These are phyloP conservation scores for Rhynchonycteris naso DNA, from an alignment of 2,797 vertebrate species.

Conservation along the genomic window DNA sequence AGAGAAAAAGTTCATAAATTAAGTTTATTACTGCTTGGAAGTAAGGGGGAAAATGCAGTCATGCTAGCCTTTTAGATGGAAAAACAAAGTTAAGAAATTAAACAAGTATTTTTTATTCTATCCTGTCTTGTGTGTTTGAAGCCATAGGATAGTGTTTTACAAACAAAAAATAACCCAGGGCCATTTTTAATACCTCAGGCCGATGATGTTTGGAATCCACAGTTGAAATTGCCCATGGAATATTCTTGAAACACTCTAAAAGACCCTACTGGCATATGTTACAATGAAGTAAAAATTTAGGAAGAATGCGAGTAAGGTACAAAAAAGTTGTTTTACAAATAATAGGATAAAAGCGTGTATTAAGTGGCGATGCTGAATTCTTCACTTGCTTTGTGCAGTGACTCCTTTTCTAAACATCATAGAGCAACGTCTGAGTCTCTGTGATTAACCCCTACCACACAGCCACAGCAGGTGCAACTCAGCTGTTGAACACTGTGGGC, in stretches of 20 bases:
- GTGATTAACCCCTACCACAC: not conserved
- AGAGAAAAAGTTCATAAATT: conserved; percentile 60
- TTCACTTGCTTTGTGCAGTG: not conserved
- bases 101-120: not conserved
- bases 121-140: not conserved
- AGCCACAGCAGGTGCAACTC: not conserved
- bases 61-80: not conserved
- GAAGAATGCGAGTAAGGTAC: not conserved
- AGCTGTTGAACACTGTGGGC: not conserved
- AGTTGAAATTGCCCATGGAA: not conserved
- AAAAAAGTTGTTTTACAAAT: not conserved
- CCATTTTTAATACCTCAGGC: not conserved
- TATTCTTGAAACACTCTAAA: not conserved
- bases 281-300: conserved; percentile 16
- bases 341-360: not conserved
- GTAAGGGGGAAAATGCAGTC: conserved; percentile 35
- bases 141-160: not conserved
- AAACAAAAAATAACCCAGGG: not conserved
- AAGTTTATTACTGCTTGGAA: conserved; percentile 5
- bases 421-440: not conserved
- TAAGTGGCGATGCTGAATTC: not conserved
- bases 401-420: not conserved
- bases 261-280: not conserved
- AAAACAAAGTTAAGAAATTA: conserved; percentile 32
- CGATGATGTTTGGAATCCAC: conserved; percentile 23